Percentiles rank a stretch among this genome's conserved stretches.
Conservation (phyloP, 92 coral and sea anemone genomes). For the Hydrozoanthus gracilis region DNA sequence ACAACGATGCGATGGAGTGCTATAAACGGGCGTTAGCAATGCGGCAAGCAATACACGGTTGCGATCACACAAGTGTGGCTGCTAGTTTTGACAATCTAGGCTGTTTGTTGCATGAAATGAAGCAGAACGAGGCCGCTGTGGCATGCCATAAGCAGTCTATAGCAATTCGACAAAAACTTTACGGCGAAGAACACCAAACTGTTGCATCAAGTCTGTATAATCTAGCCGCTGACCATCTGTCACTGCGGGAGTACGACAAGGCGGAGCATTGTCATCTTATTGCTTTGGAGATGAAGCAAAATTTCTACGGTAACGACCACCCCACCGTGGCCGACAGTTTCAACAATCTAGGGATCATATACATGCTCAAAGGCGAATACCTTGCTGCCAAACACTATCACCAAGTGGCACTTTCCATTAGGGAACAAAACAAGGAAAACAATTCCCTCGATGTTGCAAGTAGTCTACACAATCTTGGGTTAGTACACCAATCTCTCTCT, state of each 20-base stretch:
- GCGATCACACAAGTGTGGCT: slow-evolving; percentile 40
- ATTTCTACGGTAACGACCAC: slow-evolving; percentile 18
- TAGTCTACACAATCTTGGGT: slow-evolving; percentile 46
- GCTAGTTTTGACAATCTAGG: slow-evolving; percentile 46
- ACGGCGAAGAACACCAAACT: not conserved
- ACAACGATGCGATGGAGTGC: slow-evolving; percentile 40
- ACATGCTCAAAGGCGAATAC: slow-evolving; percentile 36
- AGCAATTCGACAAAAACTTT: slow-evolving; percentile 37
- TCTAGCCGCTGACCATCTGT: slow-evolving; percentile 28
- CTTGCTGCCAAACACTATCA: slow-evolving; percentile 30
- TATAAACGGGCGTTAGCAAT: slow-evolving; percentile 42
- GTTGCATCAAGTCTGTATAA: slow-evolving; percentile 42
- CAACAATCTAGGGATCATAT: slow-evolving; percentile 45
- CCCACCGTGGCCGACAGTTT: slow-evolving; percentile 41
- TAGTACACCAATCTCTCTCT: slow-evolving; percentile 26
- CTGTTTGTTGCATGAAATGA: slow-evolving; percentile 32
- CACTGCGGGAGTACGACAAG: slow-evolving; percentile 17
- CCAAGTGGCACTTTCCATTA: slow-evolving; percentile 36
- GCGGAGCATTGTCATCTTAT: slow-evolving; percentile 32
- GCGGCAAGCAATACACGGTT: slow-evolving; percentile 27
- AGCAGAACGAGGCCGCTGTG: slow-evolving; percentile 24
- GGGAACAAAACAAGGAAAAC: not conserved
- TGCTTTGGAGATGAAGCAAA: slow-evolving; percentile 38
- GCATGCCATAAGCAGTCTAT: slow-evolving; percentile 37
- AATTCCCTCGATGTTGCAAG: slow-evolving; percentile 27